Evolutionary conservation across 2,888 invertebrate species (phyloP), one percentile per base, ranked within the genome.

Genomic region (Encarsia formosa): DNA sequence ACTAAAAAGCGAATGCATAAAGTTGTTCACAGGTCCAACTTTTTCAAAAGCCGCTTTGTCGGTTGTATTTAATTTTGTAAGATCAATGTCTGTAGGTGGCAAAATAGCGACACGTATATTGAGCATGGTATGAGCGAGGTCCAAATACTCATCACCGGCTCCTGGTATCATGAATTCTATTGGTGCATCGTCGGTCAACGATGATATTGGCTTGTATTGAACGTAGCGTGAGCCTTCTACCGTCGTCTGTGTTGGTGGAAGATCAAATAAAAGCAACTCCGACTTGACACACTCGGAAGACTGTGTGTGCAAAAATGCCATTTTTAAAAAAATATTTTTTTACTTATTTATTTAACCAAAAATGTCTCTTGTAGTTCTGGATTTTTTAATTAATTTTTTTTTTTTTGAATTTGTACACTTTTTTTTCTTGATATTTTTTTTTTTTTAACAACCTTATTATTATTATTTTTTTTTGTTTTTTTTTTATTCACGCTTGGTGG

Each of bases 101-200:
- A n/a, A n/a, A n/a, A n/a, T n/a, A n/a, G n/a, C 56, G 9, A 52
- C 60, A 11, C 43, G 52, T 19, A 63, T n/a, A 26, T 57, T 52
- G 16, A 63, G 20, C 47, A 61, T 40, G 5, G 61, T 62, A 47
- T 63, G 59, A 4, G 61, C 51, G 8, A 61, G 34, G 49, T 65
- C 61, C 2, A 62, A 24, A 38, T 64, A 64, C 34, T 64, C 62
- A 20, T 64, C 63, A 5, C 61, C 53, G 32, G 49, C 38, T 2
- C 61, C 61, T 0, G 60, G 59, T 9, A 65, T 23, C 5, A 56
- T 51, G 53, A 66, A 64, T 40, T 66, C 63, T 2, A 67, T 59
- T 0, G 58, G 61, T 6, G 59, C 40, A 35, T 62, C 58, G 22
- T 64, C 60, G 1, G 59, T 53, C 13, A 65, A 32, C 2, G 58